Conservation (phyloP, 2,888 invertebrate genomes). For the Lampropteryx suffumata region DNA sequence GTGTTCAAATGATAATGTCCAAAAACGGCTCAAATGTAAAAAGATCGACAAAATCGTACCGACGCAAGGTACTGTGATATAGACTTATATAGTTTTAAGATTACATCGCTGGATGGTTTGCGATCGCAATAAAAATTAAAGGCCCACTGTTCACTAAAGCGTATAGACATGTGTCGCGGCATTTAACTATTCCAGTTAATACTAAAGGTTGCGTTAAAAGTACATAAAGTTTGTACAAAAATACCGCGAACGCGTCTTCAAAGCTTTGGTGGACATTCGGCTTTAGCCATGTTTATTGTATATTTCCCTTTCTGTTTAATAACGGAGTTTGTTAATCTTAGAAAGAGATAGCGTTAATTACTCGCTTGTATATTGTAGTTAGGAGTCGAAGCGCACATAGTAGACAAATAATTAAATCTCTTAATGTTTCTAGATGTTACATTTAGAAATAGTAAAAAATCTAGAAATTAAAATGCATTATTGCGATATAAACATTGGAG, state of each 20-base stretch:
- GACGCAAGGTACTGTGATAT: constrained; percentile 57
- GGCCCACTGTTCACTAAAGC: constrained; percentile 9
- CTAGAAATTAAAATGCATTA: not conserved
- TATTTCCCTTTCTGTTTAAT: constrained; percentile 19
- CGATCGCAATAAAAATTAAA: constrained; percentile 20
- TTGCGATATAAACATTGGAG: not conserved
- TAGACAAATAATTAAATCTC: constrained; percentile 27
- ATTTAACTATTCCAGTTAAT: too few species aligned
- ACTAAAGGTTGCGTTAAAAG: too few species aligned
- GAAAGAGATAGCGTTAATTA: constrained; percentile 24
- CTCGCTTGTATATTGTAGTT: constrained; percentile 20
- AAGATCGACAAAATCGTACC: constrained; percentile 44
- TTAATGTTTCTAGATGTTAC: constrained; percentile 22
- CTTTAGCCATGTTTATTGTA: constrained; percentile 15
- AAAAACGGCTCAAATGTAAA: constrained; percentile 54
- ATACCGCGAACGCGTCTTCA: not conserved
- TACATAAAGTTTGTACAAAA: not conserved
- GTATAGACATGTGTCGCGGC: too few species aligned
- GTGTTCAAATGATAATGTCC: constrained; percentile 53
- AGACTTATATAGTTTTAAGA: constrained; percentile 37
- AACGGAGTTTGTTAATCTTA: constrained; percentile 22
- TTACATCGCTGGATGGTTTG: constrained; percentile 33
- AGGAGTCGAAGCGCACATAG: constrained; percentile 28
- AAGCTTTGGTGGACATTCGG: constrained; percentile 9
- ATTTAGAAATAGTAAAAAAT: constrained; percentile 12